phyloP scores from a whole-genome alignment of 2,113 vertebrate genomes.

The Microtus richardsoni region DNA sequence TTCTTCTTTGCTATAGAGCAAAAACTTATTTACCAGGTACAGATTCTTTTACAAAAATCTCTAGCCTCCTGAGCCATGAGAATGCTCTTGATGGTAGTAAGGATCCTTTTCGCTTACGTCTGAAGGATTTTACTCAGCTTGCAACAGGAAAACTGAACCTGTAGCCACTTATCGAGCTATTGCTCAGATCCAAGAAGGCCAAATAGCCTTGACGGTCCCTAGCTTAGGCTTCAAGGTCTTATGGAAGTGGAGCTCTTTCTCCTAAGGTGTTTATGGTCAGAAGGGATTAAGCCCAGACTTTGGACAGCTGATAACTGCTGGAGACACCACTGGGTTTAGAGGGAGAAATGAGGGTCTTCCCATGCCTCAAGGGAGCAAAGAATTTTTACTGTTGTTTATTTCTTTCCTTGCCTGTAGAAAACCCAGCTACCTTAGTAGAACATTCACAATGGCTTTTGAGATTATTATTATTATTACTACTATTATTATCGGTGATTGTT shows the following conservation, averaged over 20 bases:
- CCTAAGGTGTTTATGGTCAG: background rate
- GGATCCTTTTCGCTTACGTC: background rate
- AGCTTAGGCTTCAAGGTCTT: background rate
- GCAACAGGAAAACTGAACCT: background rate
- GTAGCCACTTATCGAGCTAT: background rate
- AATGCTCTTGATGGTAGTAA: background rate
- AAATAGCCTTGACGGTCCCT: background rate
- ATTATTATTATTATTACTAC: background rate
- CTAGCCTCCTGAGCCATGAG: background rate
- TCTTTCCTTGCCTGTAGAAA: background rate
- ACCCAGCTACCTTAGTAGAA: background rate
- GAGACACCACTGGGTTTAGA: background rate
- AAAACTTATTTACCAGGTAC: background rate
- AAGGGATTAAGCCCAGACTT: background rate
- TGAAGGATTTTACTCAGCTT: background rate
- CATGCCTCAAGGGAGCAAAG: background rate
- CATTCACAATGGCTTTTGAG: background rate
- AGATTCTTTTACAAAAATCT: background rate
- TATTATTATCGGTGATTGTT: background rate
- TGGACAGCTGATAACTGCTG: background rate
- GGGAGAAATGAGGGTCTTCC: background rate
- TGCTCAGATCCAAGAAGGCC: background rate
- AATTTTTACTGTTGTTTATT: background rate
- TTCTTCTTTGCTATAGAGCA: background rate
- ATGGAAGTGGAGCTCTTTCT: background rate